Evolutionary conservation across 2,888 invertebrate species (phyloP), one percentile per base, ranked within the genome.

Genomic region (Xestoiulus laeticollis): DNA sequence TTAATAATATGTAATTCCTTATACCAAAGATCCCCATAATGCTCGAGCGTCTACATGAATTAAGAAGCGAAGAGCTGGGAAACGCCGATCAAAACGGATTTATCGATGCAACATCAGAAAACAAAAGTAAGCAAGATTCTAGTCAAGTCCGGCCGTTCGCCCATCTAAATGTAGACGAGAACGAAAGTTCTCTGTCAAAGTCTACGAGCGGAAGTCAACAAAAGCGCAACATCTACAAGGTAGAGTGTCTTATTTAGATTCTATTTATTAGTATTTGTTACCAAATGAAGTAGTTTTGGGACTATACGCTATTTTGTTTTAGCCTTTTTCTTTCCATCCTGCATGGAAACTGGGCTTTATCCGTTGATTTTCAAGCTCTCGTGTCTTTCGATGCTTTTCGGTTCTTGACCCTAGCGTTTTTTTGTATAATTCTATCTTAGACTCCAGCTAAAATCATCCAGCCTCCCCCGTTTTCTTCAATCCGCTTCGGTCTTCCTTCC

Each of bases 21-120:
- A 30, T n/a, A 8, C 26, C 78, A 30, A 14, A 92, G 92, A 92
- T 99, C 87, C 98, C 98, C 19, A 92, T 97, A 85, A 96, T 98
- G 95, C 93, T 99, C 87, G 94, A 95, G 92, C 94, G 98, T 90
- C 93, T 99, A 89, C 95, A 96, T 90, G 94, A 94, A 88, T 92
- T 98, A 53, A 95, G 96, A 91, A 93, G 93, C 88, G 93, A 94
- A 90, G 93, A 93, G 59, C 16, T 90, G 91, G 2, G 92, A 92
- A 88, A 92, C 92, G 84, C 90, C 83, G 14, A 82, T 43, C 53
- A 59, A 87, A 88, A 88, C 85, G 89, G 88, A 88, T 83, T 32
- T 44, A 26, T 38, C 43, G 87, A 87, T 68, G 10, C 87, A 22
- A n/a, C 83, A 10, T 30, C 87, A 38, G 87, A 85, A 43, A 59